These are phyloP conservation scores for Threskiornis aethiopicus DNA, from an alignment of 2,797 vertebrate genomes.

Conservation along the genomic window DNA sequence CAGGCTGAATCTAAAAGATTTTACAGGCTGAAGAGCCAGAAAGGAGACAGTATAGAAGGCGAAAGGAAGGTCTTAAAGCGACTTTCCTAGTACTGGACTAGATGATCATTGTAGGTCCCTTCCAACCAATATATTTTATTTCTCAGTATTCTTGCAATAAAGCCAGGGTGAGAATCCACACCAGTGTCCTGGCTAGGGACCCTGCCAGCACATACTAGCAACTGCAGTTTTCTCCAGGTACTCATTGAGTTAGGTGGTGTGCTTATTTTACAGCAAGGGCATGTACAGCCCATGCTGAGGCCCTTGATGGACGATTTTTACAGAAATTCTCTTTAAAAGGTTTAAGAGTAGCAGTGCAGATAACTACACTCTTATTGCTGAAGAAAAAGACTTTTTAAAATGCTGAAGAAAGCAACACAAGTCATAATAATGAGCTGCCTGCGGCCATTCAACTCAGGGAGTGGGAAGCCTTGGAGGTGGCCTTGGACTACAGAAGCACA, in stretches of 20 bases:
- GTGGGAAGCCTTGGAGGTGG: slow-evolving; percentile 39
- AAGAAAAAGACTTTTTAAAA: slow-evolving; percentile 50
- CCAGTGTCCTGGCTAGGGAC: neutral
- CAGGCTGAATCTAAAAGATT: neutral
- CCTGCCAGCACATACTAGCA: neutral
- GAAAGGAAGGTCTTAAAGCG: neutral
- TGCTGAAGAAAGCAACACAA: slow-evolving; percentile 52
- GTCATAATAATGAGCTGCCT: slow-evolving; percentile 54
- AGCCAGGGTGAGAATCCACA: neutral
- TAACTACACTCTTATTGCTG: slow-evolving; percentile 40
- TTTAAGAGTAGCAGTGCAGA: slow-evolving; percentile 15
- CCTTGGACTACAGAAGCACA: slow-evolving; percentile 43
- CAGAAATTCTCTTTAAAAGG: slow-evolving; percentile 47
- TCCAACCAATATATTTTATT: neutral
- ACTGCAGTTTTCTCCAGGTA: neutral
- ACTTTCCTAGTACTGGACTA: neutral
- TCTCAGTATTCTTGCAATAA: neutral
- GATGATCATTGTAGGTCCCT: neutral
- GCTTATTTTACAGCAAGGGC: slow-evolving; percentile 39
- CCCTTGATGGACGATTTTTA: neutral
- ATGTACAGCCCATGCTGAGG: slow-evolving; percentile 9
- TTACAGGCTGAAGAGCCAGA: neutral
- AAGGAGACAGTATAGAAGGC: neutral
- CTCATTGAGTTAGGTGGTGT: neutral
- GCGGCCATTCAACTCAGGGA: neutral